phyloP scores from a whole-genome alignment of 2,888 invertebrate species.

The Acanthopleura granulata region DNA sequence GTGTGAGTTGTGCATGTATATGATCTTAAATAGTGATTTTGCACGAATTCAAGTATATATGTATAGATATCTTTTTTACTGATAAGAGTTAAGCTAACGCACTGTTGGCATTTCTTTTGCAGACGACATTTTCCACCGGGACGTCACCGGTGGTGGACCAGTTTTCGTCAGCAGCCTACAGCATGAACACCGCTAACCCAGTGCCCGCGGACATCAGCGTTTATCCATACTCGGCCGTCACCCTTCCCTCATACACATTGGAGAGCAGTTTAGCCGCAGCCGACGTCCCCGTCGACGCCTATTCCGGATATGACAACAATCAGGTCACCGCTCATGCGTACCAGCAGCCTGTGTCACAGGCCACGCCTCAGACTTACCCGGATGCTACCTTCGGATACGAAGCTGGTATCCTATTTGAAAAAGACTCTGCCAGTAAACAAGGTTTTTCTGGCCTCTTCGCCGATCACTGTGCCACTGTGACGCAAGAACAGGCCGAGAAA shows the following conservation, averaged over 20 bases:
- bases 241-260: not conserved
- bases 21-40: too few species aligned
- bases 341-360: constrained; percentile 32
- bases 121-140: constrained; percentile 23
- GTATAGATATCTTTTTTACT: too few species aligned
- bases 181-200: constrained; percentile 21
- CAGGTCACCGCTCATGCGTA: constrained; percentile 35
- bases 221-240: not conserved
- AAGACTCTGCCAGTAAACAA: constrained; percentile 35
- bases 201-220: constrained; percentile 19
- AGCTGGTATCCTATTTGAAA: constrained; percentile 49
- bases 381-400: constrained; percentile 54
- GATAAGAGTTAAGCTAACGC: not conserved
- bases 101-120: not conserved
- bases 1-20: too few species aligned
- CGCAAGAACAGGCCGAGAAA: not conserved
- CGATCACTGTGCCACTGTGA: not conserved
- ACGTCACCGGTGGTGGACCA: constrained; percentile 19
- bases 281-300: constrained; percentile 41
- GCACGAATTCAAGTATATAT: too few species aligned
- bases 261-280: not conserved
- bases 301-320: constrained; percentile 39
- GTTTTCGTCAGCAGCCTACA: constrained; percentile 20
- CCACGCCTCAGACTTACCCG: constrained; percentile 41
- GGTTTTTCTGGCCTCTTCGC: not conserved